Base-by-base conservation (phyloP, 1,140 invertebrate species). In the Mya arenaria region DNA sequence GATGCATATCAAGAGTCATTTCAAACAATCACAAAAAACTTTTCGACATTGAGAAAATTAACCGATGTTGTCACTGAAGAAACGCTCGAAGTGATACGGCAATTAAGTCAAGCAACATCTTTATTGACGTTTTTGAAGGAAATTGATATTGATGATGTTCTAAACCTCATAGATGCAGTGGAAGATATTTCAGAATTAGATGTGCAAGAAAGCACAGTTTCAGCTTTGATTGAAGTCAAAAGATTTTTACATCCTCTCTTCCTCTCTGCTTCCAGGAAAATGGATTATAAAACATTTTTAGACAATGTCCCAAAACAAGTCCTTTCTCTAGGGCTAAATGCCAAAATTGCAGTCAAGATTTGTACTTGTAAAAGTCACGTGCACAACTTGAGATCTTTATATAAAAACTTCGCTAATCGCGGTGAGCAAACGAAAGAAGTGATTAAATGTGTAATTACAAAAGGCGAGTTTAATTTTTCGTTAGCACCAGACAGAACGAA, bases 391-490 rank as follows among this genome's bases (percentile, higher is more conserved):
- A 85, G 72, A 32, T 56, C 83, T 36, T 48, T 85, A 19, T 77
- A 75, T n/a, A 72, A 71, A 23, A 56, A 68, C 65, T 72, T 85
- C 13, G 78, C 78, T 28, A 82, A 85, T 36, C 55, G 83, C 41
- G 83, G 79, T 30, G 78, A 82, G 48, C 62, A 82, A 37, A 85
- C 83, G n/a, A 74, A 77, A 56, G 83, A 82, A 48, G 72, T 82
- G 15, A 72, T 85, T n/a, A 82, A 62, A n/a, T n/a, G n/a, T n/a
- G n/a, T n/a, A n/a, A n/a, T n/a, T n/a, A n/a, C n/a, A n/a, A n/a
- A n/a, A n/a, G n/a, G n/a, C n/a, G n/a, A 23, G 32, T 84, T 87
- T 62, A 19, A 23, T n/a, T 39, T 87, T 8, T 41, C 72, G 0
- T 39, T 56, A 0, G 19, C 63, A n/a, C n/a, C n/a, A n/a, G n/a